Evolutionary conservation across 2,888 invertebrate species (phyloP).

Genomic region (Hemithea aestivaria): DNA sequence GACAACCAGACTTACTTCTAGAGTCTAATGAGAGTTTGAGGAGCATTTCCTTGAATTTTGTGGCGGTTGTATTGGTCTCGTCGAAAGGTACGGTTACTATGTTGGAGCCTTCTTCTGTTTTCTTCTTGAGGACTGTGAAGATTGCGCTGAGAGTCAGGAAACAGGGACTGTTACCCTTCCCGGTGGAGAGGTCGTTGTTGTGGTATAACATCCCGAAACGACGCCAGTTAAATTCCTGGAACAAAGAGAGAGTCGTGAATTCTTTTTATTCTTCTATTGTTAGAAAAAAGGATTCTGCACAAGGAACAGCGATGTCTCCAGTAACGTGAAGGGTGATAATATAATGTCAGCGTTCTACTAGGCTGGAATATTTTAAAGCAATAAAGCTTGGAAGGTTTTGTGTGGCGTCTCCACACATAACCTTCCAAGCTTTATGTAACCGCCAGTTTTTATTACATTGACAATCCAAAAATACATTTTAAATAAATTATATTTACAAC

Average conservation of each 20-base stretch:
- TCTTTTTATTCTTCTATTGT: no score
- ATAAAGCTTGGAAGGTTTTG: no score
- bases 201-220: slow-evolving; percentile 85
- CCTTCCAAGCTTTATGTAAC: no score
- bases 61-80: slow-evolving; percentile 75
- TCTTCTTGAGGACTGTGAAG: slow-evolving; percentile 68
- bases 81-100: slow-evolving; percentile 81
- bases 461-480: no score
- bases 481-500: no score
- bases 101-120: slow-evolving; percentile 60
- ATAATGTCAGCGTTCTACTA: no score
- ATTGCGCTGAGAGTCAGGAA: slow-evolving; percentile 87
- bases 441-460: no score
- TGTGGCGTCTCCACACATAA: no score
- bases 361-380: no score
- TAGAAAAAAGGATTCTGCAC: no score
- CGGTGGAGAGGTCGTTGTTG: slow-evolving; percentile 80
- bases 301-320: no score
- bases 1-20: slow-evolving; percentile 89
- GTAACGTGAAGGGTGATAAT: no score
- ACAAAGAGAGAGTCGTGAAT: slow-evolving; percentile 36
- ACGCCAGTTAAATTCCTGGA: slow-evolving; percentile 85
- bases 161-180: slow-evolving; percentile 86
- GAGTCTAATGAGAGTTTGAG: slow-evolving; percentile 80
- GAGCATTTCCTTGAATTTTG: slow-evolving; percentile 80